Base-by-base conservation (phyloP, 2,888 invertebrate genomes). In the Drosophila ustulata region DNA sequence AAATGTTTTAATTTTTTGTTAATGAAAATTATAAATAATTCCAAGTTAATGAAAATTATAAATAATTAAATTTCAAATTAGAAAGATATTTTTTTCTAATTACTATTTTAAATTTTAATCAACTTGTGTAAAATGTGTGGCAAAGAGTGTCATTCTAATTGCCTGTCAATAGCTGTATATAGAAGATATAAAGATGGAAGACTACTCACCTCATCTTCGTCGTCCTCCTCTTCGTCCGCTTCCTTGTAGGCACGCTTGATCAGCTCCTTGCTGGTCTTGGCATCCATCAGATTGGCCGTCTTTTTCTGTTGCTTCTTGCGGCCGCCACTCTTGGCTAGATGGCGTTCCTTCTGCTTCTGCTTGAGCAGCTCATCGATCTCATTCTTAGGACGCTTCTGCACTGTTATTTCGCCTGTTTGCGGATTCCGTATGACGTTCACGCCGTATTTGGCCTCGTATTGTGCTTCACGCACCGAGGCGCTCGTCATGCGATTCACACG, bases 401-500 rank as follows among this genome's bases (percentile, higher is more conserved):
- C 71, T 0, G 89, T 80, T 57, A 93, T 92, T 61, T 89, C 90
- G 0, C 93, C 95, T 1, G 94, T 94, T 57, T 93, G 90, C 0
- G 91, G 76, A 91, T 95, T 93, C 45, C 94, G 91, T 53, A 93
- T 91, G 3, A 95, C 93, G 71, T 94, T 93, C 0, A 95, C 94
- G 3, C 93, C 93, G 76, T 93, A 95, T 75, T 95, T 95, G 13
- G 93, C 92, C 85, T 95, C 95, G 88, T 95, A 95, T 49, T 93
- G 92, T 0, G 94, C 93, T 90, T 95, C 95, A 45, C 93, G 93
- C 1, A 95, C 90, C n/a, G 94, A 94, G 13, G 94, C 93, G 11
- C 93, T 92, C 7, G 96, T 94, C 13, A 95, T 94, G 68, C 93
- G 93, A 87, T 94, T 94, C 34, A 96, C 95, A 58, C 96, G 93